Conservation (phyloP, 2,888 invertebrate genomes). For the Troilus luridus region DNA sequence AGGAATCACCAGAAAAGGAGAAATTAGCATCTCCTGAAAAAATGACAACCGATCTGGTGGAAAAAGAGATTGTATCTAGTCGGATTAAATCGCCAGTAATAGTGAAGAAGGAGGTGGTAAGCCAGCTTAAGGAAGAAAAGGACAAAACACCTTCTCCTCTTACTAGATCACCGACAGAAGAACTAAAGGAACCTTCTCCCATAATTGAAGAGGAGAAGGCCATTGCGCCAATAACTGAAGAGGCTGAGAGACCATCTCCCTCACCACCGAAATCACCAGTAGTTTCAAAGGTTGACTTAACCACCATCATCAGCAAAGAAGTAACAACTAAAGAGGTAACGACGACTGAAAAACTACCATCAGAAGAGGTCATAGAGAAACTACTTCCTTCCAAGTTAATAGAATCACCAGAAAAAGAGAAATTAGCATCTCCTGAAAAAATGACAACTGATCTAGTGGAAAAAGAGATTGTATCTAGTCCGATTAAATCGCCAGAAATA, state of each 20-base stretch:
- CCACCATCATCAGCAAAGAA: too few relatives aligned
- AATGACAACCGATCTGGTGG: not conserved
- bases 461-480: too few relatives aligned
- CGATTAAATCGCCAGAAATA: too few relatives aligned
- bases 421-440: too few relatives aligned
- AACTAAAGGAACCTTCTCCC: not conserved
- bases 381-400: too few relatives aligned
- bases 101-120: not conserved
- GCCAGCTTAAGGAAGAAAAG: not conserved
- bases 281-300: not conserved
- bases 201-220: not conserved
- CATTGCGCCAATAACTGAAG: not conserved
- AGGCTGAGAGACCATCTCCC: not conserved
- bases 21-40: not conserved
- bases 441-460: too few relatives aligned
- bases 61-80: not conserved
- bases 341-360: too few relatives aligned
- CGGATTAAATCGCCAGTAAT: not conserved
- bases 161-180: not conserved
- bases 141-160: not conserved
- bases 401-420: too few relatives aligned
- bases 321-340: too few relatives aligned
- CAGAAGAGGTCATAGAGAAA: too few relatives aligned
- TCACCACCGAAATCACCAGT: too few relatives aligned
- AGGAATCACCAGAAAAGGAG: not conserved